A percentile compares a stretch with the other conserved stretches of the same genome.
These are phyloP conservation scores for Guaruba guarouba DNA, from an alignment of 2,113 vertebrate genomes.

Conservation along the genomic window DNA sequence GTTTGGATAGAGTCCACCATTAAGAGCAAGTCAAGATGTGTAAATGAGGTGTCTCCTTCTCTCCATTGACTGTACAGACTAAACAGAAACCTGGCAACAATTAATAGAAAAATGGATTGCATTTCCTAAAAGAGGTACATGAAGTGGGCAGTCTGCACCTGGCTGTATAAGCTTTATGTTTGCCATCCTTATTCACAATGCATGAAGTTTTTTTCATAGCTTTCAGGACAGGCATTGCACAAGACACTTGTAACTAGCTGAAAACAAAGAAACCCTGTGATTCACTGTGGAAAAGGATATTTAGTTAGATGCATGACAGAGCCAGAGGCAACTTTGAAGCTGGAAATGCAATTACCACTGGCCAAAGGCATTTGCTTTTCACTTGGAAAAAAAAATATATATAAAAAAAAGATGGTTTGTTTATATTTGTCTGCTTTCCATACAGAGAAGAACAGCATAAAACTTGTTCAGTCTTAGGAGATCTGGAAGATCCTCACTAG, in stretches of 20 bases:
- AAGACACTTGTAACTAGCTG: conserved; percentile 54
- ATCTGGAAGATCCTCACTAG: neutral
- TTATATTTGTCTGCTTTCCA: conserved; percentile 14
- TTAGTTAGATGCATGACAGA: conserved; percentile 51
- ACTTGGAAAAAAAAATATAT: neutral
- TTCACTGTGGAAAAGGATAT: conserved; percentile 34
- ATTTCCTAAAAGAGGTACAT: conserved; percentile 64
- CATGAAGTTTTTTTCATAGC: conserved; percentile 45
- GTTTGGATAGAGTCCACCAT: conserved; percentile 11
- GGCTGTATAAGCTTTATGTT: conserved; percentile 40
- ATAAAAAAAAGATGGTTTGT: neutral
- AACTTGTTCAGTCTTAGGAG: neutral
- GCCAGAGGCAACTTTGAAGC: conserved; percentile 17
- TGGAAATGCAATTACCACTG: conserved; percentile 43
- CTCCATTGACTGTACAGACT: conserved; percentile 56
- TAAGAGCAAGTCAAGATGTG: conserved; percentile 46
- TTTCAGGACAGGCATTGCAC: conserved; percentile 48
- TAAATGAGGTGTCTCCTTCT: conserved; percentile 67
- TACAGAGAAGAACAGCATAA: neutral
- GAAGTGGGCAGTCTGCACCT: conserved; percentile 62
- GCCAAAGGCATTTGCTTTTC: conserved; percentile 26
- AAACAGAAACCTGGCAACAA: conserved; percentile 66
- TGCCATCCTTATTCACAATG: conserved; percentile 18
- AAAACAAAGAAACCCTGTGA: conserved; percentile 66
- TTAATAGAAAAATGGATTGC: conserved; percentile 61